Percentiles rank a stretch among this genome's conserved stretches.
Evolutionary conservation across 2,797 vertebrate species (phyloP).

Genomic region (Macroramphosus scolopax): DNA sequence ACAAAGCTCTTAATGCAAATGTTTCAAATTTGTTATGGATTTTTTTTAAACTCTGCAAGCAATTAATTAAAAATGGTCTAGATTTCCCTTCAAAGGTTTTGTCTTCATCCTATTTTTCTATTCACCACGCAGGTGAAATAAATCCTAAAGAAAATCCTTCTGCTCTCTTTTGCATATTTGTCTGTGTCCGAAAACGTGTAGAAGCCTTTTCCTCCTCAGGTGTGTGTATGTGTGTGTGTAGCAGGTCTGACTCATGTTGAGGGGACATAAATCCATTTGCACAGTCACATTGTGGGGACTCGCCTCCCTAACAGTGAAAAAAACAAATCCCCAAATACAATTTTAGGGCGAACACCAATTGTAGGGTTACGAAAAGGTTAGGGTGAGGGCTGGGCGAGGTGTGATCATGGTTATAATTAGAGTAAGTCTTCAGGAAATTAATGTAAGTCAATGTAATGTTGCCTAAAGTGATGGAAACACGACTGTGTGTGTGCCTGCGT

Average conservation of each 20-base stretch:
- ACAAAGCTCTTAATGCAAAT: constrained; percentile 86
- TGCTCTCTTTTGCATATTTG: constrained; percentile 43
- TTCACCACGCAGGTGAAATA: constrained; percentile 82
- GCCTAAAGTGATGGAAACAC: too few relatives aligned
- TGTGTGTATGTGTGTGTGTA: constrained; percentile 42
- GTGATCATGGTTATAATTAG: too few relatives aligned
- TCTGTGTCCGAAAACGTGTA: constrained; percentile 13
- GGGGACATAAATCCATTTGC: too few relatives aligned
- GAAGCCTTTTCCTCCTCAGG: constrained; percentile 56
- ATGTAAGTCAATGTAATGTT: too few relatives aligned
- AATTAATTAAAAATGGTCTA: constrained; percentile 81
- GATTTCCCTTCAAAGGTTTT: constrained; percentile 81
- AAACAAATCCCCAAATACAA: too few relatives aligned
- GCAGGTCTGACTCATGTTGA: too few relatives aligned
- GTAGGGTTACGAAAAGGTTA: too few relatives aligned
- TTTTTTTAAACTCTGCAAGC: constrained; percentile 72
- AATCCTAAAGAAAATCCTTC: constrained; percentile 74
- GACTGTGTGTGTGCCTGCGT: constrained; percentile 27
- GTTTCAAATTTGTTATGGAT: constrained; percentile 74
- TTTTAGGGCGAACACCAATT: too few relatives aligned
- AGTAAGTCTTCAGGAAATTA: too few relatives aligned
- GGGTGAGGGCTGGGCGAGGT: too few relatives aligned
- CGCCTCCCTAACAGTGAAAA: too few relatives aligned
- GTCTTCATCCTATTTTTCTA: constrained; percentile 85
- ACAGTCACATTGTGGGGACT: too few relatives aligned